Base-by-base conservation (phyloP, 2,113 vertebrate species). In the Odocoileus virginianus region DNA sequence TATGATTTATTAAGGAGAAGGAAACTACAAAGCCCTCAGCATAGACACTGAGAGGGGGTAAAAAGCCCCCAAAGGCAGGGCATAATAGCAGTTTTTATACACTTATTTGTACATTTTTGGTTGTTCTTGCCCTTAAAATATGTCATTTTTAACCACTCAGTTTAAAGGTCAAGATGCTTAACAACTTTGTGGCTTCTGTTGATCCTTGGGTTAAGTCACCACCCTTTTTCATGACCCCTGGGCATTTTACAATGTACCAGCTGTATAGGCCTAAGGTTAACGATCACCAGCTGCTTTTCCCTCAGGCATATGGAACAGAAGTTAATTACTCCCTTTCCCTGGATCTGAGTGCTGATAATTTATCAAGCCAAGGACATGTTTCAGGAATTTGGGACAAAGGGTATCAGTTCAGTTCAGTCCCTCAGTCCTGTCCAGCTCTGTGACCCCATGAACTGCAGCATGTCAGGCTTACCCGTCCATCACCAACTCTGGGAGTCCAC, bases 401-500 rank as follows among this genome's bases (percentile, higher is more conserved):
- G 16, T 36, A 67, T 67, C 61, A 64, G 15, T 64, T 64, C 15
- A 64, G 30, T 17, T 64, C 61, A n/a, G 61, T n/a, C 60, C 3
- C 15, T 64, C 14, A 16, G 60, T 64, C 30, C 14, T 8, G 30
- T 64, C 60, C 1, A 3, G 33, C 6, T 64, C 60, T 64, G 30
- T 16, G 6, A 64, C 30, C 15, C 3, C 60, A 33, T 64, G 30
- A 64, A 16, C 14, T 0, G 0, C 60, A 64, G 15, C 14, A 17
- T 2, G 30, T 3, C 14, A 33, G 7, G 15, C 28, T 2, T 30
- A 7, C 30, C 14, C 16, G 30, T 64, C 60, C 60, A 33, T 64
- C 60, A 33, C 0, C 30, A 33, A 7, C 60, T 33, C 14, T 14
- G 6, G 30, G 30, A 61, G 60, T 16, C 60, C 30, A 64, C 7